These are phyloP conservation scores for Eupithecia inturbata DNA, from an alignment of 2,888 invertebrate genomes.

Conservation along the genomic window DNA sequence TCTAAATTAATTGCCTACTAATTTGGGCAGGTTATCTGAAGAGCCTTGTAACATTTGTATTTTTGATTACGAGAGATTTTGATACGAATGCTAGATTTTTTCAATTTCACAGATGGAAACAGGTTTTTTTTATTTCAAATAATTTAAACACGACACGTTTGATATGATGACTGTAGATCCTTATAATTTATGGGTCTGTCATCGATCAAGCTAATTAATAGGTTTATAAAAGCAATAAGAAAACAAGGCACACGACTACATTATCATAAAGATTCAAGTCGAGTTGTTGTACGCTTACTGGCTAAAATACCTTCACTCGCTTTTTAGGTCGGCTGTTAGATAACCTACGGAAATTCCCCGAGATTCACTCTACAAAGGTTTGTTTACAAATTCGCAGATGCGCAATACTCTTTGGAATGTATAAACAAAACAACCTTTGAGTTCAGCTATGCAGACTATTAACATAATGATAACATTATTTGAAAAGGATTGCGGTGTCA, in stretches of 20 bases:
- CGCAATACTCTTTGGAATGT: constrained; percentile 29
- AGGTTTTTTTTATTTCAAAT: no score
- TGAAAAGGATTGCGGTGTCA: constrained; percentile 22
- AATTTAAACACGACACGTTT: no score
- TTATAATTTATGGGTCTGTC: not conserved
- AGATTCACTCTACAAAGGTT: constrained; percentile 3
- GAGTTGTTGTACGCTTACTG: not conserved
- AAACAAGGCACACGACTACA: not conserved
- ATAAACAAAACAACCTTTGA: constrained; percentile 30
- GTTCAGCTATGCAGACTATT: constrained; percentile 27
- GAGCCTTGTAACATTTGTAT: constrained; percentile 5
- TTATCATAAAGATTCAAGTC: not conserved
- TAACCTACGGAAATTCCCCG: constrained; percentile 7
- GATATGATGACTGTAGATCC: no score
- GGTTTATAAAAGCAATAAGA: not conserved
- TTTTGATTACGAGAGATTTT: not conserved
- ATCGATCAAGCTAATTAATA: not conserved
- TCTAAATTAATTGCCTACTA: constrained; percentile 9
- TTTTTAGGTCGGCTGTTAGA: not conserved
- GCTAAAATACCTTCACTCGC: not conserved
- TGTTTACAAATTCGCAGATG: constrained; percentile 24
- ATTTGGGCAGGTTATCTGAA: not conserved
- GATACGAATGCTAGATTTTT: not conserved
- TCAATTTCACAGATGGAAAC: not conserved
- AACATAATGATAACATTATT: constrained; percentile 37